These are phyloP conservation scores for Helicoverpa zea DNA, from an alignment of 1,140 invertebrate genomes.

Conservation along the genomic window DNA sequence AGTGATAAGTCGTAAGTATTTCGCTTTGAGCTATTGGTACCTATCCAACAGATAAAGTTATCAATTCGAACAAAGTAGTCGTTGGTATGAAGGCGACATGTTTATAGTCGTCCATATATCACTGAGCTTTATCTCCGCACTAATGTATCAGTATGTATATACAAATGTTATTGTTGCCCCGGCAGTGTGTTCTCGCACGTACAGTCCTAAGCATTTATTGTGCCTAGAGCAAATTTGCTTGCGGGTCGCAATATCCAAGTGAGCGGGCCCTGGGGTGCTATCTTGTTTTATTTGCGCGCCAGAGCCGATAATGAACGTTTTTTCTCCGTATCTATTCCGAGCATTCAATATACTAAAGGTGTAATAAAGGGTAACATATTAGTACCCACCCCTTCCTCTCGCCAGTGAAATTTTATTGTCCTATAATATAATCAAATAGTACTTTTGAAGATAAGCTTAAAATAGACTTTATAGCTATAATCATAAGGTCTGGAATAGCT, in stretches of 20 bases:
- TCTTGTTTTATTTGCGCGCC: slow-evolving; percentile 80
- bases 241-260: slow-evolving; percentile 80
- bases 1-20: slow-evolving; percentile 4
- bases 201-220: slow-evolving; percentile 79
- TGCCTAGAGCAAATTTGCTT: slow-evolving; percentile 83
- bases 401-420: slow-evolving; percentile 68
- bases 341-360: slow-evolving; percentile 76
- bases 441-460: slow-evolving; percentile 53
- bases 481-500: slow-evolving; percentile 45
- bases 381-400: slow-evolving; percentile 60
- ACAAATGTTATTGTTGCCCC: slow-evolving; percentile 72
- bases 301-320: slow-evolving; percentile 83
- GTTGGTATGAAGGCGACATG: slow-evolving; percentile 36
- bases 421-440: slow-evolving; percentile 63
- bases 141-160: slow-evolving; percentile 59
- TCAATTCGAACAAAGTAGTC: slow-evolving; percentile 17
- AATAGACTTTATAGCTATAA: slow-evolving; percentile 21
- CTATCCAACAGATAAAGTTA: slow-evolving; percentile 25
- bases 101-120: slow-evolving; percentile 46
- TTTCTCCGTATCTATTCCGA: slow-evolving; percentile 70
- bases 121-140: slow-evolving; percentile 51
- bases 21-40: neutral
- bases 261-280: slow-evolving; percentile 76
- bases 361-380: slow-evolving; percentile 71
- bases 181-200: slow-evolving; percentile 71